A percentile compares a stretch with the other conserved stretches of the same genome.
Conservation (phyloP, 2,113 vertebrate species). For the Gnathonemus longibarbis region DNA sequence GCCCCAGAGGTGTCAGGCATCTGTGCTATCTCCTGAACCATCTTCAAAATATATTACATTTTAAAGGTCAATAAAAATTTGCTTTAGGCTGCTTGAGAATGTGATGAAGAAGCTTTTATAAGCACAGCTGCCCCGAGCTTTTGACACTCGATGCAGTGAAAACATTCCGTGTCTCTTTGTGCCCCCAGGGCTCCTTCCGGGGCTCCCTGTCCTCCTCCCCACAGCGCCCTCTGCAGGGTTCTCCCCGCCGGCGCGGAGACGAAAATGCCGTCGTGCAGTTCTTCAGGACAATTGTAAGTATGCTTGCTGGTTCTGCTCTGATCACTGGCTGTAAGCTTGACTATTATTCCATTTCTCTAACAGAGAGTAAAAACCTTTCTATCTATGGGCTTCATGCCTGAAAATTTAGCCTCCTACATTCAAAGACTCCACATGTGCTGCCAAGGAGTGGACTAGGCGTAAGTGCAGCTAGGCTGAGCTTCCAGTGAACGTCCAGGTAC, state of each 20-base stretch:
- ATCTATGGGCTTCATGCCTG: neutral
- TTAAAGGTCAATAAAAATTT: neutral
- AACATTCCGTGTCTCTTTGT: neutral
- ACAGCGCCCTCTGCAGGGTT: slow-evolving; percentile 67
- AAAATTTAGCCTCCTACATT: neutral
- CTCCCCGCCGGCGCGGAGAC: slow-evolving; percentile 73
- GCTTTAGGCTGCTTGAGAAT: neutral
- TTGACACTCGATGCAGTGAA: neutral
- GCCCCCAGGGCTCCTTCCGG: slow-evolving; percentile 63
- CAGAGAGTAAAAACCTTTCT: neutral
- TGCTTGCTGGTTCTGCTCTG: neutral
- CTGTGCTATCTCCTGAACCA: neutral
- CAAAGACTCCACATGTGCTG: neutral
- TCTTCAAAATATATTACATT: neutral
- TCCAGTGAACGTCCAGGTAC: neutral
- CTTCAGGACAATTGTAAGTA: slow-evolving; percentile 94
- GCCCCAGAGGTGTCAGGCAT: neutral
- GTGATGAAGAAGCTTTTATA: neutral
- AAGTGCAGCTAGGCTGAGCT: neutral
- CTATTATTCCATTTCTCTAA: neutral
- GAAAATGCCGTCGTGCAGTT: slow-evolving; percentile 92
- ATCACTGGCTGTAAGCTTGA: neutral
- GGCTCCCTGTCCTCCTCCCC: slow-evolving; percentile 70
- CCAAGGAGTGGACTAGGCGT: neutral
- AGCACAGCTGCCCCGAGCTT: neutral